Conservation (phyloP, 2,113 vertebrate genomes). For the Rhineura floridana region DNA sequence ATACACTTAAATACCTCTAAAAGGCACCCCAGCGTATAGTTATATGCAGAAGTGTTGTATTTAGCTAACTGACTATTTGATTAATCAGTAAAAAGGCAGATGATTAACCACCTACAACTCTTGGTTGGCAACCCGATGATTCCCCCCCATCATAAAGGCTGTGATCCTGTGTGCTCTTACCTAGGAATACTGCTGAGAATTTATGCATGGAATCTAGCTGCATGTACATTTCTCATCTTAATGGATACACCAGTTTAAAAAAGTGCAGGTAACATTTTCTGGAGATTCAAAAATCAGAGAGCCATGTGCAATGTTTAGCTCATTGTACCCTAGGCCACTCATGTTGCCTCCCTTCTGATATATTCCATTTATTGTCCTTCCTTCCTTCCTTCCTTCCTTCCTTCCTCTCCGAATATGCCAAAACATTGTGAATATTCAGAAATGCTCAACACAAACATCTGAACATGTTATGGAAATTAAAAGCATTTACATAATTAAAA, state of each 20-base stretch:
- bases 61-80: background rate
- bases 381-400: background rate
- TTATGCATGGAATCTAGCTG: background rate
- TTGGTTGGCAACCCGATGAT: background rate
- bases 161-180: background rate
- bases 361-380: too few relatives aligned
- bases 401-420: background rate
- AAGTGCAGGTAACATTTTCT: background rate
- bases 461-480: background rate
- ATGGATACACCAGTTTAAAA: background rate
- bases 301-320: background rate
- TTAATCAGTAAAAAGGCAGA: too few relatives aligned
- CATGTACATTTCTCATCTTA: background rate
- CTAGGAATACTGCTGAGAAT: too few relatives aligned
- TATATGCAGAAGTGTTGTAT: background rate
- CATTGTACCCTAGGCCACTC: background rate
- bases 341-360: background rate
- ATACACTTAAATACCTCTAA: background rate
- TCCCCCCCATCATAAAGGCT: background rate
- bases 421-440: background rate
- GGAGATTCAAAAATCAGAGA: background rate
- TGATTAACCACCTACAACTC: background rate
- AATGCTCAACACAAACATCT: background rate
- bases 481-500: background rate
- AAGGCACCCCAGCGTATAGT: background rate